Evolutionary conservation across 2,888 invertebrate species (phyloP).

Genomic region (Oscheius sp.): DNA sequence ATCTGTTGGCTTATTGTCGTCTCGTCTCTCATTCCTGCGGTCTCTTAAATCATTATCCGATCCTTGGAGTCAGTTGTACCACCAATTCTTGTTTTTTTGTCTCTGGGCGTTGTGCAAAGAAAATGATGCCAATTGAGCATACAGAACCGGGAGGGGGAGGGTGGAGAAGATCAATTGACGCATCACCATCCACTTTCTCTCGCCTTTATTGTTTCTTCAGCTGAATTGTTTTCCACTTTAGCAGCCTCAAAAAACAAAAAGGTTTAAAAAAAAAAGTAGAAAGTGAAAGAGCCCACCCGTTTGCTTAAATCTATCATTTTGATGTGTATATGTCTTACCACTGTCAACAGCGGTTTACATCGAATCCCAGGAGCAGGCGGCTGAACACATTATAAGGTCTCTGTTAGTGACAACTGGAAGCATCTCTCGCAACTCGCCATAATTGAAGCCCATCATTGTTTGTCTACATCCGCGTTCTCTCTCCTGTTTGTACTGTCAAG

Average conservation of each 20-base stretch:
- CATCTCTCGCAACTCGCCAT: not conserved
- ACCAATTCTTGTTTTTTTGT: not conserved
- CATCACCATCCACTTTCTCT: not conserved
- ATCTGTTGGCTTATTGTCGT: no score
- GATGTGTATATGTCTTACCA: conserved; percentile 27
- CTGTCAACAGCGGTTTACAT: conserved; percentile 28
- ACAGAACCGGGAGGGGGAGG: no score
- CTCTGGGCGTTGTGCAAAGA: not conserved
- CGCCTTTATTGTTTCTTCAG: not conserved
- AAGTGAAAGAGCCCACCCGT: conserved; percentile 6
- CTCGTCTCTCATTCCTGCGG: no score
- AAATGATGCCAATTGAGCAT: conserved; percentile 10
- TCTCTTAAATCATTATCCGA: no score
- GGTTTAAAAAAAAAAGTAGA: no score
- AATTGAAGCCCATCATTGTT: not conserved
- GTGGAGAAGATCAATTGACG: no score
- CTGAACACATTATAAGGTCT: conserved; percentile 8
- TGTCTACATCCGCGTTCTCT: not conserved
- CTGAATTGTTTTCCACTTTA: not conserved
- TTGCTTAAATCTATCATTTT: conserved; percentile 17
- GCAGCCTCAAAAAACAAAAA: not conserved
- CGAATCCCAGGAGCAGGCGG: not conserved
- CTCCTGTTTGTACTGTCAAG: conserved; percentile 6
- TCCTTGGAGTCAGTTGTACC: no score
- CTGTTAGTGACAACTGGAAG: conserved; percentile 21